Evolutionary conservation across 1,140 invertebrate genomes (phyloP).

Genomic region (Lanistes nyassanus): DNA sequence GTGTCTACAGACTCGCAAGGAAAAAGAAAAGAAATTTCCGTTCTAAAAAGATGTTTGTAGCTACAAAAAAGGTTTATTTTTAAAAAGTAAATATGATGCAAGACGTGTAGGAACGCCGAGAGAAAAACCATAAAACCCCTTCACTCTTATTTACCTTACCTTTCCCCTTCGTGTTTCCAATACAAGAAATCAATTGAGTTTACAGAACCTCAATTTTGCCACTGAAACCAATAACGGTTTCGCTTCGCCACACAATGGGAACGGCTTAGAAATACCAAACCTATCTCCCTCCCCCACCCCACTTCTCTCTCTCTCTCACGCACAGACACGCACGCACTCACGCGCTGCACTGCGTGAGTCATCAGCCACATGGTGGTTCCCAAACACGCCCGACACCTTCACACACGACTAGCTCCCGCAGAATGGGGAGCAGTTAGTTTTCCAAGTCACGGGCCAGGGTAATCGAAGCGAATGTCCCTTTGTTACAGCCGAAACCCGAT

Average conservation of each 20-base stretch:
- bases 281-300: too few relatives aligned
- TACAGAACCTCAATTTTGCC: not conserved
- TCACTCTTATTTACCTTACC: too few relatives aligned
- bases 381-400: not conserved
- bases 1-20: too few relatives aligned
- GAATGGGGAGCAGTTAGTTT: constrained; percentile 6
- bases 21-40: too few relatives aligned
- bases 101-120: too few relatives aligned
- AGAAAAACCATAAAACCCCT: too few relatives aligned
- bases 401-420: not conserved
- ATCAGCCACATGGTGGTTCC: not conserved
- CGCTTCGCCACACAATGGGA: constrained; percentile 9
- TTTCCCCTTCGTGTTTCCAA: too few relatives aligned
- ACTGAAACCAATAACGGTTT: not conserved
- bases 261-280: not conserved
- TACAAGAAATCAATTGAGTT: not conserved
- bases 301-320: too few relatives aligned
- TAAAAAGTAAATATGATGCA: too few relatives aligned
- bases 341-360: not conserved
- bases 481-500: constrained; percentile 19
- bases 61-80: too few relatives aligned
- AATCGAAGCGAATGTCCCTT: constrained; percentile 2
- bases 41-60: too few relatives aligned
- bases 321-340: not conserved
- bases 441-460: constrained; percentile 8